Evolutionary conservation across 2,797 vertebrate species (phyloP).

Genomic region (Remorina albescens): DNA sequence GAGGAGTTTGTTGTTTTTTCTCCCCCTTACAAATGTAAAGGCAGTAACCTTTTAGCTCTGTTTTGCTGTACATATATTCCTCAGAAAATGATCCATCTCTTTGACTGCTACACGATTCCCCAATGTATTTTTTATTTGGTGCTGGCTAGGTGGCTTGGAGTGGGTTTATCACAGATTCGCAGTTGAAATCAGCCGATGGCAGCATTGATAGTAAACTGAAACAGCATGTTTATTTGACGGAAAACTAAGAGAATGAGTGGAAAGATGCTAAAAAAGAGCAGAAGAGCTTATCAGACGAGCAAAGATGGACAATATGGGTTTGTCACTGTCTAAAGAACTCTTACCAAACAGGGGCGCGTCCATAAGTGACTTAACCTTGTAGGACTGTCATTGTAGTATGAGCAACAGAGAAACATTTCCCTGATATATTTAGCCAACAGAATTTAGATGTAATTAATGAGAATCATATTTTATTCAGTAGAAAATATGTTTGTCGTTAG

Average conservation of each 20-base stretch:
- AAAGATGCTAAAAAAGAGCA: not conserved
- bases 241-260: not conserved
- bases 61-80: no score
- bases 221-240: not conserved
- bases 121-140: not conserved
- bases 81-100: no score
- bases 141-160: not conserved
- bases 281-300: no score
- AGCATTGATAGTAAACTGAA: not conserved
- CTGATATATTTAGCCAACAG: not conserved
- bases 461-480: conserved; percentile 24
- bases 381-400: not conserved
- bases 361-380: not conserved
- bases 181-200: not conserved
- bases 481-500: conserved; percentile 15
- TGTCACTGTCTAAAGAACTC: not conserved
- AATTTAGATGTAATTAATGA: not conserved
- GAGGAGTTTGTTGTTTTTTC: not conserved
- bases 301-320: no score
- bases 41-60: no score
- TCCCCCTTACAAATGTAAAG: no score
- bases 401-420: conserved; percentile 1
- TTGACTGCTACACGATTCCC: no score
- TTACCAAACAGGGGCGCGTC: not conserved
- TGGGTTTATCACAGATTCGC: not conserved